Conservation (phyloP, 2,888 invertebrate genomes). For the Melangyna quadrimaculata region DNA sequence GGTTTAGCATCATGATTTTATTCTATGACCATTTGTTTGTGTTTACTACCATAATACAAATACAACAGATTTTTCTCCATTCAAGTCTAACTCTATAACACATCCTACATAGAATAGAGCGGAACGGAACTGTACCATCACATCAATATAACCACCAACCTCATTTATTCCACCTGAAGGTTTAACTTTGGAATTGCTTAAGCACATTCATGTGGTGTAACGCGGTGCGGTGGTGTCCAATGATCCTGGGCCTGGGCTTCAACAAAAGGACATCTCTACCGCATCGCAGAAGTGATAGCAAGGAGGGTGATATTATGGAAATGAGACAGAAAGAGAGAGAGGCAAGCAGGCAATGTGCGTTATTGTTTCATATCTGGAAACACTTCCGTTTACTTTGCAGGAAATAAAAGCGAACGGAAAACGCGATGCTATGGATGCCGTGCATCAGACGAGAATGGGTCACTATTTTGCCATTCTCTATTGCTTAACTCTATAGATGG, state of each 20-base stretch:
- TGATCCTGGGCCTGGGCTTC: constrained; percentile 30
- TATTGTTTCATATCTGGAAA: constrained; percentile 64
- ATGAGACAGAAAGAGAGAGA: background rate
- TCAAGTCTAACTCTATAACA: background rate
- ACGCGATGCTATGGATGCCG: background rate
- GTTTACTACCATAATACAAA: background rate
- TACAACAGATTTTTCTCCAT: constrained; percentile 12
- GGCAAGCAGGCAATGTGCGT: constrained; percentile 1
- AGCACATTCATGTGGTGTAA: constrained; percentile 41
- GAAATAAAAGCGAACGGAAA: constrained; percentile 68
- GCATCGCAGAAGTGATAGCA: background rate
- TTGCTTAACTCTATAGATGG: constrained; percentile 27
- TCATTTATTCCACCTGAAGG: background rate
- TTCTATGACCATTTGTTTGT: background rate
- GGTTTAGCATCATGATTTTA: constrained; percentile 21
- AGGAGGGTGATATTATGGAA: background rate
- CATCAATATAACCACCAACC: background rate
- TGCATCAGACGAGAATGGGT: constrained; percentile 7
- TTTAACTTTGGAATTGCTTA: constrained; percentile 37
- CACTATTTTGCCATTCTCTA: background rate
- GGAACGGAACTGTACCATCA: background rate
- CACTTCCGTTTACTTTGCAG: constrained; percentile 51
- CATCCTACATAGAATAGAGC: background rate
- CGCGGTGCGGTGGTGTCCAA: background rate
- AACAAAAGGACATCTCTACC: constrained; percentile 39